Percentiles rank a stretch among this genome's conserved stretches.
phyloP scores from a whole-genome alignment of 2,888 invertebrate species.

The Andrena bucephala region DNA sequence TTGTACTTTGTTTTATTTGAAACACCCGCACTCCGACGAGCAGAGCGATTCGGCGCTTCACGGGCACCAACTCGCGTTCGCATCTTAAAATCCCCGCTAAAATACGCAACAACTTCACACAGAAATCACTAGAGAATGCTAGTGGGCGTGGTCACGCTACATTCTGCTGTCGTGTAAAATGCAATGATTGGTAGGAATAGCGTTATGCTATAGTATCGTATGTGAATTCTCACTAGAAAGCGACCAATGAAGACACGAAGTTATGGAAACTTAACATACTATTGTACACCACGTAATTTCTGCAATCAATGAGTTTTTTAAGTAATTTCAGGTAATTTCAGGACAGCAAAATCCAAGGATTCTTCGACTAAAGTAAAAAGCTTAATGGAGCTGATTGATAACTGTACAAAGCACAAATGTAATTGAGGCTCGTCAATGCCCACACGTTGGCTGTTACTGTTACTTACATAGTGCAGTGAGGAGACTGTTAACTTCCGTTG shows the following conservation, averaged over 20 bases:
- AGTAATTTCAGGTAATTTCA: conserved; percentile 10
- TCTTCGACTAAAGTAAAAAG: not conserved
- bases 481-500: conserved; percentile 12
- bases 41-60: too few relatives aligned
- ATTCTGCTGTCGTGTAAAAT: not conserved
- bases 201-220: not conserved
- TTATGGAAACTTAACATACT: not conserved
- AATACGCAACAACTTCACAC: too few relatives aligned
- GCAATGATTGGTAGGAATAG: not conserved
- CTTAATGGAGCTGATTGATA: not conserved
- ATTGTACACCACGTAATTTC: conserved; percentile 13
- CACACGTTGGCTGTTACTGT: not conserved
- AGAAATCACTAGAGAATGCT: not conserved
- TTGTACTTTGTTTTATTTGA: too few relatives aligned
- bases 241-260: conserved; percentile 7
- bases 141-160: not conserved
- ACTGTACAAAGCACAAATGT: not conserved
- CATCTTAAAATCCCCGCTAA: too few relatives aligned
- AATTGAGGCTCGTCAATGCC: not conserved
- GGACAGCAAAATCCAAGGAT: not conserved
- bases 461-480: conserved; percentile 8
- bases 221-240: not conserved
- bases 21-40: too few relatives aligned
- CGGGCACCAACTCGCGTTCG: too few relatives aligned
- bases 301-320: conserved; percentile 14